Evolutionary conservation across 2,888 invertebrate genomes (phyloP).

Genomic region (Papilio gigon): DNA sequence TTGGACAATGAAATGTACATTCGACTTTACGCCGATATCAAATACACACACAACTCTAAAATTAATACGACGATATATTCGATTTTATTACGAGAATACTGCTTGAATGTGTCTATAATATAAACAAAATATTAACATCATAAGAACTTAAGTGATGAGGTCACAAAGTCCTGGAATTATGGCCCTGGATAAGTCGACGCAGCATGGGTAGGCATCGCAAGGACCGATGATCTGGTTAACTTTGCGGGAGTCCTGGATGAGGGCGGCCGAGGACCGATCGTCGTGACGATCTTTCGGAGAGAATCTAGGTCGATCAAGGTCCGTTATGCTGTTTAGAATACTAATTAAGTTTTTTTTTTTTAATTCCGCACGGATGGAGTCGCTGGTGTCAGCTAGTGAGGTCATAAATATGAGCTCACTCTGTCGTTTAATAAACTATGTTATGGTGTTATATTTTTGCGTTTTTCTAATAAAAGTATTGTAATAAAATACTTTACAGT

Average conservation of each 20-base stretch:
- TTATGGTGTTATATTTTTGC: neutral
- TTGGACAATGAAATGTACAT: constrained; percentile 15
- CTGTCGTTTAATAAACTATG: neutral
- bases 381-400: no score
- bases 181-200: neutral
- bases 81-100: constrained; percentile 3
- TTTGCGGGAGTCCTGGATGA: no score
- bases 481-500: constrained; percentile 4
- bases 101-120: neutral
- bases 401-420: neutral
- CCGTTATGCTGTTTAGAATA: no score
- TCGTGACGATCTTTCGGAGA: no score
- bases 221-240: no score
- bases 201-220: no score
- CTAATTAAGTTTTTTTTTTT: no score
- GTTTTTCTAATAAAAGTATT: neutral
- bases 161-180: neutral
- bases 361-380: no score
- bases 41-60: constrained; percentile 10
- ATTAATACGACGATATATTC: constrained; percentile 13
- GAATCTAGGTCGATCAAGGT: no score
- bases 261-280: no score
- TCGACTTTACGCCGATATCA: constrained; percentile 11
- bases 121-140: neutral
- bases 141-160: neutral